These are phyloP conservation scores for Heliconius charithonia DNA, from an alignment of 2,888 invertebrate species.

Conservation along the genomic window DNA sequence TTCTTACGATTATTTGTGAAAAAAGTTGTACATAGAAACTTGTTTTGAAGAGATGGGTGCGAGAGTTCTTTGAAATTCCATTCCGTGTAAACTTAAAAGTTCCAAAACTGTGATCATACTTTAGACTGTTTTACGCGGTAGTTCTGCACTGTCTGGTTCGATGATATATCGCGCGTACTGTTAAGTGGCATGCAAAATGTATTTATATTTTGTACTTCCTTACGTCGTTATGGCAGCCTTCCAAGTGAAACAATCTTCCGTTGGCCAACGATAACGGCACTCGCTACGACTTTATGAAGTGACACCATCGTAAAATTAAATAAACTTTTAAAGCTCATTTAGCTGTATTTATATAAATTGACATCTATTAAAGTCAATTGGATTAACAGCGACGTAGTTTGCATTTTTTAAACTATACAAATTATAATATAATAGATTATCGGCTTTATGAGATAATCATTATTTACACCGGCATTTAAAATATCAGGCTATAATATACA, in stretches of 20 bases:
- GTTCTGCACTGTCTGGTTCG: conserved; percentile 59
- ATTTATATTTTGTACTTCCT: conserved; percentile 82
- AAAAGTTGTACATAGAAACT: conserved; percentile 17
- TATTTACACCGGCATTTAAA: conserved; percentile 17
- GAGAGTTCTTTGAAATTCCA: conserved; percentile 36
- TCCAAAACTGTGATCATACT: conserved; percentile 51
- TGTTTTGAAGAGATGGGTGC: conserved; percentile 38
- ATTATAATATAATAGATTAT: conserved; percentile 23
- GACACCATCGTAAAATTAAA: conserved; percentile 65
- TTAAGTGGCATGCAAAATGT: conserved; percentile 83
- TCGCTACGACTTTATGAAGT: conserved; percentile 73
- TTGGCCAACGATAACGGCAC: conserved; percentile 69
- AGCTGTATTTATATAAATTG: conserved; percentile 12
- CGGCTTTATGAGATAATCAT: conserved; percentile 25
- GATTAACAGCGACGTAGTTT: conserved; percentile 1
- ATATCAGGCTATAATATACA: conserved; percentile 4
- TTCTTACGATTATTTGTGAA: conserved; percentile 1
- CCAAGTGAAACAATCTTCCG: conserved; percentile 82
- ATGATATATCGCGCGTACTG: conserved; percentile 75
- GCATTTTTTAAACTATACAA: conserved; percentile 18
- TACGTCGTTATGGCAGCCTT: conserved; percentile 77
- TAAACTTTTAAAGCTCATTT: conserved; percentile 27
- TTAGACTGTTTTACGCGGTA: conserved; percentile 53
- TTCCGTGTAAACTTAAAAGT: conserved; percentile 47
- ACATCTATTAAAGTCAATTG: conserved; percentile 5